Evolutionary conservation across 2,888 invertebrate species (phyloP), one percentile per base, ranked within the genome.

Genomic region (Nephrocerus scutellatus): DNA sequence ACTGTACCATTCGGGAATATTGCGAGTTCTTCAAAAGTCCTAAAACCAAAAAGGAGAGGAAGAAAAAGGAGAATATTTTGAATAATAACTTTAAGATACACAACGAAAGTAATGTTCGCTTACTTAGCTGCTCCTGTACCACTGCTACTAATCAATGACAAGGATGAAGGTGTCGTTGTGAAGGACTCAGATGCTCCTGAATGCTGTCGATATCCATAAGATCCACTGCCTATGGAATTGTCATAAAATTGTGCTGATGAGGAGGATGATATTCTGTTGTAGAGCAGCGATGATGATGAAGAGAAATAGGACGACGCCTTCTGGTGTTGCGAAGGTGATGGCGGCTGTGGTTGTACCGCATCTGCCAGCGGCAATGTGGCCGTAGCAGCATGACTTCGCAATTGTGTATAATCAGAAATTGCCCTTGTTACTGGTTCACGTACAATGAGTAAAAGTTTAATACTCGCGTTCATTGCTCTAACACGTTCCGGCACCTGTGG

Each of bases 371-470:
- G 72, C 5, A 84, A 77, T 47, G 79, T 78, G 8, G 83, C 82
- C 2, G 85, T 81, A 23, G 84, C 81, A 16, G 86, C 83, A 59
- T 87, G 84, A 53, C 84, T 86, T 47, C 85, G 78, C 53, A 93
- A 74, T 70, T 96, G 95, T 14, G 92, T 89, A 71, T 93, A 96
- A 74, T 97, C 97, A 10, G 95, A 96, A 57, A 98, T 88, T 35
- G 93, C 89, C 39, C 97, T 76, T 13, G 89, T 90, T 38, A 96
- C 92, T 4, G 97, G 97, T 67, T 98, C 92, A 10, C 97, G 77
- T 15, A 98, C 89, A 58, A 97, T 92, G 53, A 97, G 74, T 47
- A 97, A 76, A 42, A 98, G 73, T 56, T 91, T 87, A 44, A 93
- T 83, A 60, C 86, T 84, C 7, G 86, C 80, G 72, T 97, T 95